Evolutionary conservation across 1,140 invertebrate genomes (phyloP).

Genomic region (Neotoxoptera formosana): DNA sequence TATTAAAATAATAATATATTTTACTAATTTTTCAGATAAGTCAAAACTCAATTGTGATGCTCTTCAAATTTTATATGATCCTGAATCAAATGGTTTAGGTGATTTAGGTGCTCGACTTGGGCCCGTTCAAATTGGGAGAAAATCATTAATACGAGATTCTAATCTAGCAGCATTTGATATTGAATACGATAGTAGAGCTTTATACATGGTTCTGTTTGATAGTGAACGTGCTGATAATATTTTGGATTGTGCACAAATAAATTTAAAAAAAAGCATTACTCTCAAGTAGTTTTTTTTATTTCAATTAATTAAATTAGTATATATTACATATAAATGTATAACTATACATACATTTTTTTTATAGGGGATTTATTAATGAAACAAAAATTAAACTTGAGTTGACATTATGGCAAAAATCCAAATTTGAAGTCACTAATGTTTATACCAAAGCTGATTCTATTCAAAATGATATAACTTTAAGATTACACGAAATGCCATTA

Average conservation of each 20-base stretch:
- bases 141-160: constrained; percentile 72
- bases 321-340: constrained; percentile 48
- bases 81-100: constrained; percentile 76
- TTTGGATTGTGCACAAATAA: constrained; percentile 84
- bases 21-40: constrained; percentile 64
- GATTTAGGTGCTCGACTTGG: constrained; percentile 83
- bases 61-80: constrained; percentile 85
- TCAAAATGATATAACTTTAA: constrained; percentile 70
- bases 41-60: constrained; percentile 77
- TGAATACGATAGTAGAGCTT: constrained; percentile 74
- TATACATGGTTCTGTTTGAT: constrained; percentile 88
- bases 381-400: constrained; percentile 84
- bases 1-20: neutral
- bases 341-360: constrained; percentile 60
- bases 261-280: constrained; percentile 70
- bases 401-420: constrained; percentile 80
- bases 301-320: neutral
- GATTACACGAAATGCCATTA: constrained; percentile 74
- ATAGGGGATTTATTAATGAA: constrained; percentile 76
- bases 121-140: constrained; percentile 74
- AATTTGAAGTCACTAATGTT: constrained; percentile 84
- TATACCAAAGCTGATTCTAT: constrained; percentile 58
- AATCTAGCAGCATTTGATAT: constrained; percentile 74
- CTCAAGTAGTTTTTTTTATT: constrained; percentile 71
- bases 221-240: constrained; percentile 79